Percentiles rank a stretch among this genome's conserved stretches.
These are phyloP conservation scores for Poliocrania exsul DNA, from an alignment of 2,797 vertebrate species.

Conservation along the genomic window DNA sequence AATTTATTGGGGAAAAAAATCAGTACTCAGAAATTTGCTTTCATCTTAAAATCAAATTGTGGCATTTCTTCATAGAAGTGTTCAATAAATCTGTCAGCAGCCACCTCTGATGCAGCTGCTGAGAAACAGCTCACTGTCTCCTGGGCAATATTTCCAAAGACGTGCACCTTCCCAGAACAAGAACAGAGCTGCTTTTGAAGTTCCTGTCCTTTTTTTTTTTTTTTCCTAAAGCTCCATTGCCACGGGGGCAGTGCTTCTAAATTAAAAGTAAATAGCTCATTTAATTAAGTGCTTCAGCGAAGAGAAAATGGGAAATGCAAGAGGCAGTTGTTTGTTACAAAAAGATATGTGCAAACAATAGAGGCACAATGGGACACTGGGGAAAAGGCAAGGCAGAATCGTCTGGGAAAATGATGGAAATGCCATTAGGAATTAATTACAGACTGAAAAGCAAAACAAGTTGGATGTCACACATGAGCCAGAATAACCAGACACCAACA, in stretches of 20 bases:
- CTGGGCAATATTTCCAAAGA: neutral
- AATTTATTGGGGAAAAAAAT: neutral
- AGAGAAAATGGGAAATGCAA: conserved; percentile 30
- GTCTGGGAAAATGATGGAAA: neutral
- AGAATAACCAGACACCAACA: neutral
- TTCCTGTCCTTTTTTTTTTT: neutral
- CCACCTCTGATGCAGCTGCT: neutral
- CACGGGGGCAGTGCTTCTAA: conserved; percentile 22
- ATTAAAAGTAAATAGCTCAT: conserved; percentile 66
- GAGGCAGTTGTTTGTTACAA: neutral
- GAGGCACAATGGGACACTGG: neutral
- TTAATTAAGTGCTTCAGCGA: conserved; percentile 57
- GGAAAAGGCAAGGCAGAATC: neutral
- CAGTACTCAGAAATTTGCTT: neutral
- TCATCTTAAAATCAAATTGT: conserved; percentile 18
- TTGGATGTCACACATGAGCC: neutral
- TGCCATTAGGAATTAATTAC: conserved; percentile 54
- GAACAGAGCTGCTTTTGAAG: neutral
- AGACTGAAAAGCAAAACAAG: conserved; percentile 1
- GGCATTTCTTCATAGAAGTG: neutral
- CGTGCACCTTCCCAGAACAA: neutral
- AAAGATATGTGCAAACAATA: neutral
- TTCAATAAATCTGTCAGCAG: neutral
- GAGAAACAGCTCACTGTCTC: neutral
- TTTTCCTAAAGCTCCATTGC: neutral